These are phyloP conservation scores for Grammomys dolichurus DNA, from an alignment of 2,113 vertebrate genomes.

Conservation along the genomic window DNA sequence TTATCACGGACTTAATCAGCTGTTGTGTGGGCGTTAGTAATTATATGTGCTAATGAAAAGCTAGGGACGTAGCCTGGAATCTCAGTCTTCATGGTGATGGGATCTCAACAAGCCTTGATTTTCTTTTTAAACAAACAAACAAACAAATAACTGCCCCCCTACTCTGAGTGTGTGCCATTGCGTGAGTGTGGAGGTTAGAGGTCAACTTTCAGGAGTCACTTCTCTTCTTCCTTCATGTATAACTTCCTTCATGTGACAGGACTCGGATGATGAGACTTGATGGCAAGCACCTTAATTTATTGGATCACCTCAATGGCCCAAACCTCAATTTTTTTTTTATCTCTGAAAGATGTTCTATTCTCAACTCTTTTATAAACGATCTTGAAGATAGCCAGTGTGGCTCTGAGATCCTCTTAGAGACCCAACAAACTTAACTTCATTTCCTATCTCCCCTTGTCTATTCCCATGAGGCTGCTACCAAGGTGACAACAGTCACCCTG, in stretches of 20 bases:
- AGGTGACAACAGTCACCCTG: neutral
- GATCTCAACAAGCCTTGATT: neutral
- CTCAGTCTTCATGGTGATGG: neutral
- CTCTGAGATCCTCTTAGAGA: constrained; percentile 21
- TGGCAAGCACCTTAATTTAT: neutral
- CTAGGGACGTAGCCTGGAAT: neutral
- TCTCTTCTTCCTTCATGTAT: neutral
- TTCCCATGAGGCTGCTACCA: neutral
- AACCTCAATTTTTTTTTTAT: neutral
- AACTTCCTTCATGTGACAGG: too few relatives aligned
- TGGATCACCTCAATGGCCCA: neutral
- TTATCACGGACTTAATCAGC: neutral
- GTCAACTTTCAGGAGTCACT: too few relatives aligned
- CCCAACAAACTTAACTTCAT: constrained; percentile 42
- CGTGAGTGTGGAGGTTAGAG: neutral
- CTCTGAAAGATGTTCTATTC: constrained; percentile 6
- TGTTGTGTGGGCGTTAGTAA: neutral
- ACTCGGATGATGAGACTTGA: too few relatives aligned
- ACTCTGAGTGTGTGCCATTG: too few relatives aligned
- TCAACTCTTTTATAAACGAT: neutral
- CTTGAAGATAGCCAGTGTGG: constrained; percentile 5
- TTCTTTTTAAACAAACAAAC: neutral
- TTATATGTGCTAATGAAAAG: neutral
- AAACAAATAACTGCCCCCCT: too few relatives aligned
- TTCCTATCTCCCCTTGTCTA: neutral